Evolutionary conservation across 2,797 vertebrate genomes (phyloP).

Genomic region (Poeciliopsis paucimaculata): DNA sequence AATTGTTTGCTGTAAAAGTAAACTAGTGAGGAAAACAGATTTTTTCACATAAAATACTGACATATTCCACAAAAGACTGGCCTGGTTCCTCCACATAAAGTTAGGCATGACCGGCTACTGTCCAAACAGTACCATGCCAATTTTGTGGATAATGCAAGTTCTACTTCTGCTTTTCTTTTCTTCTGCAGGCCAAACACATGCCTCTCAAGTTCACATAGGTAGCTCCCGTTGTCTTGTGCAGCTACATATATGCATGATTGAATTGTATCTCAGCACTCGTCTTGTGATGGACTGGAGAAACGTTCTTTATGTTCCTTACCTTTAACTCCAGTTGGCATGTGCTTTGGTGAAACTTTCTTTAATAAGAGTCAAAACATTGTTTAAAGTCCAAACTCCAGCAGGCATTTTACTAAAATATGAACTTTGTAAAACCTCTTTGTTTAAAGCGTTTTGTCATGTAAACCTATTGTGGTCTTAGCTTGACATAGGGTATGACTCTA

Average conservation of each 20-base stretch:
- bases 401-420: background rate
- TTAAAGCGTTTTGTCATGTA: background rate
- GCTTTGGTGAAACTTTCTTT: background rate
- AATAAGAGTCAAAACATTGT: background rate
- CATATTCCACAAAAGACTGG: background rate
- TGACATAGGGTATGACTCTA: conserved; percentile 4
- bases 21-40: background rate
- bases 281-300: background rate
- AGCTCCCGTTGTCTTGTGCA: background rate
- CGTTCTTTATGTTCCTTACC: background rate
- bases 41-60: background rate
- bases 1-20: background rate
- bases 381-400: background rate
- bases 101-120: background rate
- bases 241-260: background rate
- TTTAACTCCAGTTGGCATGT: background rate
- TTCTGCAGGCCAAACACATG: background rate
- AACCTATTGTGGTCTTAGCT: background rate
- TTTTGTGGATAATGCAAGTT: background rate
- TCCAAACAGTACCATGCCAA: background rate
- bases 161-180: background rate
- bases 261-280: background rate
- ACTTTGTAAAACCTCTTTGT: background rate
- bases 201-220: background rate
- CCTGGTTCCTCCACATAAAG: background rate